phyloP scores from a whole-genome alignment of 2,888 invertebrate genomes.

The Andrena camellia region DNA sequence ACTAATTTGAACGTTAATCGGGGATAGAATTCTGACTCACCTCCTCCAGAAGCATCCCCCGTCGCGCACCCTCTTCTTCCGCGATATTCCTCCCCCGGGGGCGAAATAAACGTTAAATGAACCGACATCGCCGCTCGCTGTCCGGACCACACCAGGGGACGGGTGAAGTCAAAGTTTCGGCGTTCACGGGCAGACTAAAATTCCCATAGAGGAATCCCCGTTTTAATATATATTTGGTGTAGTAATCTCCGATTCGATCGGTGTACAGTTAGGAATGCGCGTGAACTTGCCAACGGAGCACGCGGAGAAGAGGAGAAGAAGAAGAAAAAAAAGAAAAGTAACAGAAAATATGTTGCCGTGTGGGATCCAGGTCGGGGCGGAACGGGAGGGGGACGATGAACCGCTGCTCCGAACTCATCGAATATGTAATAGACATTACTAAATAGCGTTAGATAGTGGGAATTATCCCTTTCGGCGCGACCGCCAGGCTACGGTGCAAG shows the following conservation, averaged over 20 bases:
- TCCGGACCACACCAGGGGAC: background rate
- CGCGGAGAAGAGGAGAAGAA: slow-evolving; percentile 39
- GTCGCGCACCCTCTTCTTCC: too few species aligned
- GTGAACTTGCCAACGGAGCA: slow-evolving; percentile 51
- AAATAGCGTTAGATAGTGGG: slow-evolving; percentile 42
- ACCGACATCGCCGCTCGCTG: background rate
- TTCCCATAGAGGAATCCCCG: slow-evolving; percentile 44
- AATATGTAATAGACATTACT: slow-evolving; percentile 53
- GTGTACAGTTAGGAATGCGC: slow-evolving; percentile 78
- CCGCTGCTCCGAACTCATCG: slow-evolving; percentile 47
- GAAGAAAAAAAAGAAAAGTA: slow-evolving; percentile 58
- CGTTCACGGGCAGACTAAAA: slow-evolving; percentile 69
- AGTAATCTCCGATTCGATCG: slow-evolving; percentile 67
- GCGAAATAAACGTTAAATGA: background rate
- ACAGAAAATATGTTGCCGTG: slow-evolving; percentile 39
- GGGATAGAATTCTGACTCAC: slow-evolving; percentile 19
- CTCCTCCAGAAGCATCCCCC: background rate
- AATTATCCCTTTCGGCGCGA: slow-evolving; percentile 19
- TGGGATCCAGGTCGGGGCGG: slow-evolving; percentile 42
- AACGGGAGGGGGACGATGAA: slow-evolving; percentile 19
- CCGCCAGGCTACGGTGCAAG: too few species aligned
- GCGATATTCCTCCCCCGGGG: background rate
- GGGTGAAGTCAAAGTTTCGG: slow-evolving; percentile 1
- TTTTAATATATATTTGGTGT: slow-evolving; percentile 76
- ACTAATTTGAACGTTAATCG: background rate